Conservation (phyloP, 2,888 invertebrate species). For the Stictocephala bisonia region DNA sequence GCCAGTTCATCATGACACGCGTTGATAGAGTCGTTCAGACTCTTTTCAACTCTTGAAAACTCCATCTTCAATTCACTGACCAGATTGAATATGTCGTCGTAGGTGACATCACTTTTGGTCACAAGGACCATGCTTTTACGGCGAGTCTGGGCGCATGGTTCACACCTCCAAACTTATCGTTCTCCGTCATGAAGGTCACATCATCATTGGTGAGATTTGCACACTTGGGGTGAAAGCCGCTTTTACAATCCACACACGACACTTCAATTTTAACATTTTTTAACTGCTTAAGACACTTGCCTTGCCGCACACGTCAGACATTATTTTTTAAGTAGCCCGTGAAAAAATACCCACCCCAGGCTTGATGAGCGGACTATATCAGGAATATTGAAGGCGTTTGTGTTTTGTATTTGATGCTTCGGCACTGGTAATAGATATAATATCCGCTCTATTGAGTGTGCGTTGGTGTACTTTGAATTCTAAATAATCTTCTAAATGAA, state of each 20-base stretch:
- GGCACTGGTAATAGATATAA: too few relatives aligned
- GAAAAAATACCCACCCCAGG: too few relatives aligned
- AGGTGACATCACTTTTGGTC: background rate
- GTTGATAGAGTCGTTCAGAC: slow-evolving; percentile 16
- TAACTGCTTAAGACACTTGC: background rate
- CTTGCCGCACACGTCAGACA: too few relatives aligned
- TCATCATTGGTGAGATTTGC: background rate
- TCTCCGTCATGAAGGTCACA: background rate
- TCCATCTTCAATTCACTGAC: background rate
- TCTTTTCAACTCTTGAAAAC: slow-evolving; percentile 3
- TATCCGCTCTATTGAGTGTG: too few relatives aligned
- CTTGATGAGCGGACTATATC: too few relatives aligned
- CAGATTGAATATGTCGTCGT: slow-evolving; percentile 5
- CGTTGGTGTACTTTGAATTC: too few relatives aligned
- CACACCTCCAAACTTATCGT: slow-evolving; percentile 19
- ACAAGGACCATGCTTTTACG: slow-evolving; percentile 20
- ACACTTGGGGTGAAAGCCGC: slow-evolving; percentile 10
- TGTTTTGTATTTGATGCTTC: too few relatives aligned
- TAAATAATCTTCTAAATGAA: too few relatives aligned
- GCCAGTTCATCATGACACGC: slow-evolving; percentile 9
- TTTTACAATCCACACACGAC: background rate
- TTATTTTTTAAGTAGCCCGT: too few relatives aligned
- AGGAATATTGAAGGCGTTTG: too few relatives aligned
- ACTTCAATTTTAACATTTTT: background rate
- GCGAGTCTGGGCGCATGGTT: background rate